Conservation (phyloP, 2,797 vertebrate species). For the Gadopsis marmoratus region DNA sequence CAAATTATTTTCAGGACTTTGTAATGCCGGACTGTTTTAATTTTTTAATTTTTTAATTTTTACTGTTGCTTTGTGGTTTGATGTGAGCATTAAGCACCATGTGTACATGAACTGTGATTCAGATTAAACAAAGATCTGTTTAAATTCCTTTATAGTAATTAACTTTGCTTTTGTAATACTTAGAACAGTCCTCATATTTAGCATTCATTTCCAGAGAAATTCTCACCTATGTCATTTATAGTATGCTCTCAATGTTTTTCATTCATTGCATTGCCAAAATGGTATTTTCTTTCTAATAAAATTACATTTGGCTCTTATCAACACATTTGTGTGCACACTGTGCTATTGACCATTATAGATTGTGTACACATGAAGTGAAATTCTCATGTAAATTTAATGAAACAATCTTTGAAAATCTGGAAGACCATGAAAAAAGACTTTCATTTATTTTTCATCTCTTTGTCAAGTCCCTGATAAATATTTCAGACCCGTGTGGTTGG, state of each 20-base stretch:
- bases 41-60: no score
- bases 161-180: neutral
- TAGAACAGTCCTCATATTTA: neutral
- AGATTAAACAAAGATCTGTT: neutral
- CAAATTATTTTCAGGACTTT: neutral
- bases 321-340: slow-evolving; percentile 32
- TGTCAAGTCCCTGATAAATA: slow-evolving; percentile 88
- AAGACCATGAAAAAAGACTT: slow-evolving; percentile 85
- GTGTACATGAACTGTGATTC: neutral
- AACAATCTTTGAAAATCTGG: slow-evolving; percentile 87
- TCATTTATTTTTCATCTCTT: slow-evolving; percentile 90
- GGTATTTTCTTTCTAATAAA: slow-evolving; percentile 22
- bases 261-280: neutral
- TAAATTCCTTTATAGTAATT: neutral
- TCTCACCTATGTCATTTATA: neutral
- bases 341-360: slow-evolving; percentile 75
- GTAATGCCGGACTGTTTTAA: neutral
- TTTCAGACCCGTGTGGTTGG: slow-evolving; percentile 83
- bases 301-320: slow-evolving; percentile 17
- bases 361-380: slow-evolving; percentile 81
- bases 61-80: slow-evolving; percentile 5
- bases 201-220: neutral
- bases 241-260: neutral
- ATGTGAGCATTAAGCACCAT: neutral
- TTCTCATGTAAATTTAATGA: slow-evolving; percentile 88